Percentiles rank a stretch among this genome's conserved stretches.
Conservation (phyloP, 2,888 invertebrate species). For the Mantis religiosa region DNA sequence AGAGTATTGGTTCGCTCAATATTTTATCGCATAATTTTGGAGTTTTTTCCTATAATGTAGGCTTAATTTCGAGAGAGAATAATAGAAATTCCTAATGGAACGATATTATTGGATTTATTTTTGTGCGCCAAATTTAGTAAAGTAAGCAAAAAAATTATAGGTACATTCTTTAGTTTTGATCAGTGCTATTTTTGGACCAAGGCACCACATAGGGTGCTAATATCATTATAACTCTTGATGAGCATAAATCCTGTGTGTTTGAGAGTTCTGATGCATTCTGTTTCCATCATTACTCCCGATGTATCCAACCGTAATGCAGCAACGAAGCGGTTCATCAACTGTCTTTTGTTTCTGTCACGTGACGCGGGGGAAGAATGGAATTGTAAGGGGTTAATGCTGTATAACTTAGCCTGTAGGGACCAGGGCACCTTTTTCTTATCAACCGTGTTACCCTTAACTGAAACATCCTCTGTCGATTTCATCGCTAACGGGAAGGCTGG, state of each 20-base stretch:
- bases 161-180: too few relatives aligned
- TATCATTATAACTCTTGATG: not conserved
- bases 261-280: not conserved
- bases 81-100: too few relatives aligned
- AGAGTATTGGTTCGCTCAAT: too few relatives aligned
- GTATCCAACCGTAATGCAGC: not conserved
- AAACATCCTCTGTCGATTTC: not conserved
- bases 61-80: too few relatives aligned
- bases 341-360: constrained; percentile 6
- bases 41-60: too few relatives aligned
- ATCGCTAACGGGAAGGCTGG: not conserved
- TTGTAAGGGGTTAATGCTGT: not conserved
- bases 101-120: too few relatives aligned
- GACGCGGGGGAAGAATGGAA: not conserved
- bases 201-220: too few relatives aligned
- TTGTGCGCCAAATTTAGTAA: too few relatives aligned
- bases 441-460: not conserved
- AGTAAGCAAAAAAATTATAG: too few relatives aligned
- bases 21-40: too few relatives aligned
- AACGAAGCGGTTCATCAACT: constrained; percentile 5
- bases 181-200: too few relatives aligned
- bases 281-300: not conserved
- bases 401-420: constrained; percentile 4
- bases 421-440: not conserved
- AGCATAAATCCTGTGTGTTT: not conserved